Conservation (phyloP, 2,888 invertebrate genomes). For the Callosobruchus maculatus region DNA sequence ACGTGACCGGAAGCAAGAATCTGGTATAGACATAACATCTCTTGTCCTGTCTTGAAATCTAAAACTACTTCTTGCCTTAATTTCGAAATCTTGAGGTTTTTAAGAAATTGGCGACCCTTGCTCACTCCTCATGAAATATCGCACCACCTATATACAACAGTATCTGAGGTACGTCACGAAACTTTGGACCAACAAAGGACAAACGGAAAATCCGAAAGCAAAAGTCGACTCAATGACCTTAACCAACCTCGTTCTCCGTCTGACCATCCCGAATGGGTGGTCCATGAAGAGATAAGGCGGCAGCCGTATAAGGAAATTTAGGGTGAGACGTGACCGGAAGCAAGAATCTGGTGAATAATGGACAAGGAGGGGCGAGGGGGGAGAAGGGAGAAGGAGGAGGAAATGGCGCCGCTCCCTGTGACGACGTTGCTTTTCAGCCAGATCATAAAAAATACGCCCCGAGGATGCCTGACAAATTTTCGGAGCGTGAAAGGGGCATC, state of each 20-base stretch:
- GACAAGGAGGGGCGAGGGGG: background rate
- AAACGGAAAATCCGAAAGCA: background rate
- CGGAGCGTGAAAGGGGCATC: background rate
- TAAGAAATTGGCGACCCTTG: too few relatives aligned
- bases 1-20: too few relatives aligned
- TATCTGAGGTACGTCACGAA: too few relatives aligned
- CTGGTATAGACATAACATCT: too few relatives aligned
- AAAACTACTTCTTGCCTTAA: too few relatives aligned
- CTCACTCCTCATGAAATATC: too few relatives aligned
- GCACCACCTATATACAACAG: too few relatives aligned
- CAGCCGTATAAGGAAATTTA: background rate
- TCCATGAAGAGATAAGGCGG: background rate
- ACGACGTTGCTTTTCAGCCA: background rate
- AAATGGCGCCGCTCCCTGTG: too few relatives aligned
- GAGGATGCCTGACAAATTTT: background rate
- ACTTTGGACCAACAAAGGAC: too few relatives aligned
- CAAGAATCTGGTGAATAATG: background rate
- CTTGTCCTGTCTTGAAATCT: too few relatives aligned
- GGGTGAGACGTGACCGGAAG: background rate
- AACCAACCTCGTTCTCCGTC: background rate
- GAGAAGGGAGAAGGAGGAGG: background rate
- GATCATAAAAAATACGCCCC: background rate
- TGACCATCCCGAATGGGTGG: background rate
- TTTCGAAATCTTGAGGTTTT: too few relatives aligned
- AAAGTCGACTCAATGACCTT: background rate